phyloP scores from a whole-genome alignment of 1,140 invertebrate genomes.

The Temnothorax curvispinosus region DNA sequence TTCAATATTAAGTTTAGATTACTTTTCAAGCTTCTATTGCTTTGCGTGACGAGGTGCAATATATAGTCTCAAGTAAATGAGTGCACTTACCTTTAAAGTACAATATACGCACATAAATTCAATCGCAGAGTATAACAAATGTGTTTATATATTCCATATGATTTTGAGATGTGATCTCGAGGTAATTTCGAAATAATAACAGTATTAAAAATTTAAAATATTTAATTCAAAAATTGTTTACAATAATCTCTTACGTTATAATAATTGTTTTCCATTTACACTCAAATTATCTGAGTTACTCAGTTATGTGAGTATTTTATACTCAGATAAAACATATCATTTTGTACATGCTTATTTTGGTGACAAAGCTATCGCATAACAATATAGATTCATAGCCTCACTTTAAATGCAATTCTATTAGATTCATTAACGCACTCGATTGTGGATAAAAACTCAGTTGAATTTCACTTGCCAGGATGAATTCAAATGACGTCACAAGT shows the following conservation, averaged over 20 bases:
- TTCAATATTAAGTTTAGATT: background rate
- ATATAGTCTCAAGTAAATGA: background rate
- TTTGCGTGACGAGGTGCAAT: conserved; percentile 7
- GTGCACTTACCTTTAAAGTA: background rate
- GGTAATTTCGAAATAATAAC: background rate
- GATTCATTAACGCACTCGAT: too few species aligned
- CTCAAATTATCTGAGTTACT: too few species aligned
- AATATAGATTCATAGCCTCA: too few species aligned
- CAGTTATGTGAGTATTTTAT: too few species aligned
- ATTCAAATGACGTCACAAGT: too few species aligned
- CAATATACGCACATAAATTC: background rate
- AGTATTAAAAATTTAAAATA: background rate
- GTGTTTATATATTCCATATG: background rate
- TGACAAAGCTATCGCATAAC: too few species aligned
- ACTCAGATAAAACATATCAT: too few species aligned
- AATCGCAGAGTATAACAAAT: background rate
- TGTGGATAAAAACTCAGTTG: too few species aligned
- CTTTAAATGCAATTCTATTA: too few species aligned
- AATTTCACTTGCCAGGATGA: too few species aligned
- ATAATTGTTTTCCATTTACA: background rate
- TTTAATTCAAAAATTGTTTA: conserved; percentile 22
- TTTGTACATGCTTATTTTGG: too few species aligned
- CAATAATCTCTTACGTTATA: background rate
- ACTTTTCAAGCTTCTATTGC: background rate
- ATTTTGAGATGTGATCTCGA: background rate